A percentile compares a stretch with the other conserved stretches of the same genome.
phyloP scores from a whole-genome alignment of 2,888 invertebrate genomes.

The Pilophorus perplexus region DNA sequence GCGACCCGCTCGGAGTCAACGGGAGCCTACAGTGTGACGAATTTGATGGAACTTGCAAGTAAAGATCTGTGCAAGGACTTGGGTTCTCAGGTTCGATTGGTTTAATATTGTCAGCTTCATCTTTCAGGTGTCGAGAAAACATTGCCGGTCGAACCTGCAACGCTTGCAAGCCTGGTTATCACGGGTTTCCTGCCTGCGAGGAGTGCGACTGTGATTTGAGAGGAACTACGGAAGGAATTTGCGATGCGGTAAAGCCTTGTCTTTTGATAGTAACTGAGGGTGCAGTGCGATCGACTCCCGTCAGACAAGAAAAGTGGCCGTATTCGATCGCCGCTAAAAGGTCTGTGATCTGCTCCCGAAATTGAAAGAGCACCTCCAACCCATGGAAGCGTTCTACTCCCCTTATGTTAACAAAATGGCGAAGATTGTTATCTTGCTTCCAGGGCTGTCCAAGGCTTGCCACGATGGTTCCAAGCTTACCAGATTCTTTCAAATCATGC shows the following conservation, averaged over 20 bases:
- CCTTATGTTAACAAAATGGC: too few relatives aligned
- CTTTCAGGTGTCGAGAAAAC: constrained; percentile 73
- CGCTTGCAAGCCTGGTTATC: constrained; percentile 77
- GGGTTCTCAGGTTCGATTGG: neutral
- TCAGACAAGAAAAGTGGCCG: too few relatives aligned
- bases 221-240: constrained; percentile 84
- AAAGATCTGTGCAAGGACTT: constrained; percentile 53
- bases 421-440: too few relatives aligned
- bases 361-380: too few relatives aligned
- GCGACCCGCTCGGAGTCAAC: constrained; percentile 73
- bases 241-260: constrained; percentile 64
- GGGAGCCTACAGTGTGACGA: constrained; percentile 84
- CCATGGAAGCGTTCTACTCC: too few relatives aligned
- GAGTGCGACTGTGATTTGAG: constrained; percentile 75
- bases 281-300: too few relatives aligned
- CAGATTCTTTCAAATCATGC: too few relatives aligned
- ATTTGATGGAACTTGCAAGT: constrained; percentile 80
- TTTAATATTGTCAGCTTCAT: neutral
- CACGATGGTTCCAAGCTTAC: too few relatives aligned
- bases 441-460: too few relatives aligned
- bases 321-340: too few relatives aligned
- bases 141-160: constrained; percentile 88
- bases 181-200: constrained; percentile 84
- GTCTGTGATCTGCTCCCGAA: too few relatives aligned
- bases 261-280: too few relatives aligned